phyloP scores from a whole-genome alignment of 2,888 invertebrate genomes.

The Mesodorylaimus sp. region DNA sequence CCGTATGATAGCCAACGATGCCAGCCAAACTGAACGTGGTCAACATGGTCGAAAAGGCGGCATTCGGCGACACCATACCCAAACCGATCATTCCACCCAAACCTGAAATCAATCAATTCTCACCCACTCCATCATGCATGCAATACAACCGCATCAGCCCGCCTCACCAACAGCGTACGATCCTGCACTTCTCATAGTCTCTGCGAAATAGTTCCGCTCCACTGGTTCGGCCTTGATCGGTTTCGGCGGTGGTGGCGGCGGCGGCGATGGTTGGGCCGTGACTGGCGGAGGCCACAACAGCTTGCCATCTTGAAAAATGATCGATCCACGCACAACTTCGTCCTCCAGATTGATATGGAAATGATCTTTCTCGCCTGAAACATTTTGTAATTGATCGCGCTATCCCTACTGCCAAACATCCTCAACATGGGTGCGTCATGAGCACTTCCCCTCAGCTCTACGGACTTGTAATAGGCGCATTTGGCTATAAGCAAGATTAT shows the following conservation, averaged over 20 bases:
- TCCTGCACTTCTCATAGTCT: slow-evolving; percentile 48
- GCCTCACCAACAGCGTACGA: slow-evolving; percentile 40
- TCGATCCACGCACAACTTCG: slow-evolving; percentile 65
- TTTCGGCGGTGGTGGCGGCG: slow-evolving; percentile 28
- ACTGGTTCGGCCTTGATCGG: slow-evolving; percentile 17
- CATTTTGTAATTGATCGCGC: slow-evolving; percentile 9
- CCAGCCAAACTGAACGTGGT: slow-evolving; percentile 64
- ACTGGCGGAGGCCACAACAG: slow-evolving; percentile 63
- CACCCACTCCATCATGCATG: neutral
- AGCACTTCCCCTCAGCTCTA: too few relatives aligned
- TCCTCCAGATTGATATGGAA: slow-evolving; percentile 61
- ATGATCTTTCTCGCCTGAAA: slow-evolving; percentile 52
- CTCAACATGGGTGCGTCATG: too few relatives aligned
- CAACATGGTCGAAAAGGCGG: slow-evolving; percentile 66
- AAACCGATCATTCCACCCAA: slow-evolving; percentile 49
- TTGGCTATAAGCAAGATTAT: neutral
- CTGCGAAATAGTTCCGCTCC: slow-evolving; percentile 48
- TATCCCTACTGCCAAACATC: too few relatives aligned
- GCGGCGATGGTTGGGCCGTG: slow-evolving; percentile 42
- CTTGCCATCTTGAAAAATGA: slow-evolving; percentile 53
- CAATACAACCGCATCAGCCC: neutral
- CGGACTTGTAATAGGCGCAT: neutral
- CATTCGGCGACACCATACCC: slow-evolving; percentile 57
- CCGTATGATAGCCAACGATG: slow-evolving; percentile 41
- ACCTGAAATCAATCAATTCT: slow-evolving; percentile 34